phyloP scores from a whole-genome alignment of 2,888 invertebrate genomes.

The Tinea trinotella region DNA sequence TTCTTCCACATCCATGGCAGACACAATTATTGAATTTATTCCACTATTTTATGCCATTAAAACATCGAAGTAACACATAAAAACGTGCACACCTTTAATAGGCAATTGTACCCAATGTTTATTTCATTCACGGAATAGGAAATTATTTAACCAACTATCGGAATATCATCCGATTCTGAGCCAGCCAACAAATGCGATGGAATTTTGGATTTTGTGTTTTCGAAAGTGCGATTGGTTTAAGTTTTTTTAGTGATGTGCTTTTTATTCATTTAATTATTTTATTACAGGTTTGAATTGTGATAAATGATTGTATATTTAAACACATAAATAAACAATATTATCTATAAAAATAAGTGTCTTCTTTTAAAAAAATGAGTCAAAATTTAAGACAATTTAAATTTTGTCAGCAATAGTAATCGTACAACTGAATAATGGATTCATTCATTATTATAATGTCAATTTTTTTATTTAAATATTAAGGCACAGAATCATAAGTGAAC shows the following conservation, averaged over 20 bases:
- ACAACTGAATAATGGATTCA: no score
- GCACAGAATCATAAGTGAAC: no score
- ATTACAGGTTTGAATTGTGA: no score
- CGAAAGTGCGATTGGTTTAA: not conserved
- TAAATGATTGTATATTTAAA: not conserved
- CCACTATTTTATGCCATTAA: constrained; percentile 3
- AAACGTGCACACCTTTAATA: not conserved
- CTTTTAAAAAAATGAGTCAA: no score
- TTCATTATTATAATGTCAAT: no score
- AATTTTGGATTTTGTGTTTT: not conserved
- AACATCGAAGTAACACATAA: no score
- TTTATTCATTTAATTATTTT: not conserved
- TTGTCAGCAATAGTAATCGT: no score
- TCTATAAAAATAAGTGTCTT: no score
- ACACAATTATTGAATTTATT: not conserved
- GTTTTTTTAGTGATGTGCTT: not conserved
- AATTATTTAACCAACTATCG: not conserved
- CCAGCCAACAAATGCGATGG: not conserved
- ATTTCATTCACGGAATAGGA: not conserved
- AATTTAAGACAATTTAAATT: no score
- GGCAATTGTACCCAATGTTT: not conserved
- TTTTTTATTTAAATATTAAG: no score
- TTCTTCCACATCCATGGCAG: constrained; percentile 72
- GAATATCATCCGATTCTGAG: not conserved
- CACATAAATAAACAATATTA: no score